Base-by-base conservation (phyloP, 1,140 invertebrate species). In the Listronotus oregonensis region DNA sequence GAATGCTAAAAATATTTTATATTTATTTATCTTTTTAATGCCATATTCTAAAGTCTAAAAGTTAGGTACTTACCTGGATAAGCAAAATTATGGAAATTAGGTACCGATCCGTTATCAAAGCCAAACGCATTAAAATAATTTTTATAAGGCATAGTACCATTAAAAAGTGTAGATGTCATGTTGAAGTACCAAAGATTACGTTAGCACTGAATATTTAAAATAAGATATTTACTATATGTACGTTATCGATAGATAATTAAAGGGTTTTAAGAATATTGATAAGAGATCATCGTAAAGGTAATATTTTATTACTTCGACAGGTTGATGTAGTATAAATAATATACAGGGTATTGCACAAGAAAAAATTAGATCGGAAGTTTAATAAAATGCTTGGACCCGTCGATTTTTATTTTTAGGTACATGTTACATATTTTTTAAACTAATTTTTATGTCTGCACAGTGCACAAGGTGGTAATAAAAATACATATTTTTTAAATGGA, bases 191-290 rank as follows among this genome's bases (percentile, higher is more conserved):
- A 42, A 58, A 59, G 70, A 73, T 70, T 70, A 72, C 72, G 64
- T 31, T 65, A 71, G 49, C 66, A 76, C 71, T 75, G 73, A 75
- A 76, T 76, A 76, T 76, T 76, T 75, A 75, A 76, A 75, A 76
- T 64, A 67, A 61, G 55, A 67, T 75, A 73, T 76, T 76, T 71
- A 76, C 73, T 75, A 75, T 75, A 70, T 70, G 73, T 74, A 68
- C 52, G 56, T 55, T 61, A 73, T 71, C 58, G 71, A 71, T 67
- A 72, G 70, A 73, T 73, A 73, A 73, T 73, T 73, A 71, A 61
- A 58, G 39, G 59, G 57, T 64, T 69, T 62, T 71, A 64, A 60
- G 54, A 61, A 70, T 72, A 70, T 68, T 66, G 73, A 75, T 75
- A 75, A 75, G 67, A 67, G 39, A 37, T 58, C 57, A 60, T 32